Evolutionary conservation across 1,140 invertebrate species (phyloP).

Genomic region (Habropoda laboriosa): DNA sequence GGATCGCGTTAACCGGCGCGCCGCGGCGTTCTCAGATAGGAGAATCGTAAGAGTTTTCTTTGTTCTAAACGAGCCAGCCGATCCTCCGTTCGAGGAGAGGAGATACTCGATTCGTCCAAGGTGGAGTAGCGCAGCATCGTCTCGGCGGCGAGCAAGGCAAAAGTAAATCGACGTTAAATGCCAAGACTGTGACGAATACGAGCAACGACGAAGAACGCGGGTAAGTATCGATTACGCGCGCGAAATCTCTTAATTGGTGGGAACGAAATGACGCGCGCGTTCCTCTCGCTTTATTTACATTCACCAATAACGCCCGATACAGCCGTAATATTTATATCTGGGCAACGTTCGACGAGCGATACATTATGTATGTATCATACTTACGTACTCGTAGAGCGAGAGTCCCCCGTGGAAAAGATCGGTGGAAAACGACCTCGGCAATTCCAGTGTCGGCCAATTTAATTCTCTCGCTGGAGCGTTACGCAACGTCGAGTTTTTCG

Average conservation of each 20-base stretch:
- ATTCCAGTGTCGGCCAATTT: background rate
- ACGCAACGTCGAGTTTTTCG: conserved; percentile 32
- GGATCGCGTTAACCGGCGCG: too few species aligned
- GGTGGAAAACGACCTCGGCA: too few species aligned
- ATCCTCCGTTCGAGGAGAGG: too few species aligned
- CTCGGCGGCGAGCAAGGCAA: background rate
- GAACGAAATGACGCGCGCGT: conserved; percentile 41
- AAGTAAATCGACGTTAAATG: conserved; percentile 25
- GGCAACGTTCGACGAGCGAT: too few species aligned
- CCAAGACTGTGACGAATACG: conserved; percentile 37
- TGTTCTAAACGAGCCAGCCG: background rate
- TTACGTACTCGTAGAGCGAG: too few species aligned
- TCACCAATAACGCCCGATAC: conserved; percentile 60
- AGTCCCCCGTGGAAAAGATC: background rate
- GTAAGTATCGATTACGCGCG: conserved; percentile 52
- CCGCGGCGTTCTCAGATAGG: too few species aligned
- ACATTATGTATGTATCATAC: too few species aligned
- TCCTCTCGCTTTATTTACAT: conserved; percentile 63
- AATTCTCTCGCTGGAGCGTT: background rate
- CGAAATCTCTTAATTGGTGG: conserved; percentile 60
- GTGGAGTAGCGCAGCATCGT: background rate
- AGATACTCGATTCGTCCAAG: conserved; percentile 3
- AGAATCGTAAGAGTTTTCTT: background rate
- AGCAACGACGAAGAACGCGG: background rate
- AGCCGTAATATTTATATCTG: conserved; percentile 70